Percentiles rank a stretch among this genome's conserved stretches.
These are phyloP conservation scores for Aegithalos caudatus DNA, from an alignment of 2,113 vertebrate genomes.

Conservation along the genomic window DNA sequence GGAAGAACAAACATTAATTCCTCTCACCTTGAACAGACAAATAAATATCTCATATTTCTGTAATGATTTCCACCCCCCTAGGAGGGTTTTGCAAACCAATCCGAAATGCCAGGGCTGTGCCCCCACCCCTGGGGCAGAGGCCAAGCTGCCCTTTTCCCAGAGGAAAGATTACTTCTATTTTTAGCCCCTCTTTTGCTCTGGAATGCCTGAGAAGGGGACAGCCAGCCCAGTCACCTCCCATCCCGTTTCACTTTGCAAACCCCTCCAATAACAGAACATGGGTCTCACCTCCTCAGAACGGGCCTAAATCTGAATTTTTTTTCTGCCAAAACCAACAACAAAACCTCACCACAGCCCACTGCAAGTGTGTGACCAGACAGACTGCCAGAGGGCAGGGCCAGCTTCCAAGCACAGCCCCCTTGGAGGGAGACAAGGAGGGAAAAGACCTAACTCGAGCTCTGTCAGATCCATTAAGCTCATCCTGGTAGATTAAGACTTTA, in stretches of 20 bases:
- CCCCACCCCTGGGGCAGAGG: not conserved
- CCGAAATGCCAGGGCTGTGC: not conserved
- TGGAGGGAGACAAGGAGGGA: not conserved
- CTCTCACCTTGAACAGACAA: fast-evolving
- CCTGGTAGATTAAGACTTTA: not conserved
- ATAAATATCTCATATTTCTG: not conserved
- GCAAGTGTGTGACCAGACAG: not conserved
- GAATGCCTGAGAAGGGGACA: not conserved
- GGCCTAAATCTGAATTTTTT: not conserved
- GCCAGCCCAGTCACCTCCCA: not conserved
- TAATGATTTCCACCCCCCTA: not conserved
- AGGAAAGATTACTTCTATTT: slow-evolving; percentile 24
- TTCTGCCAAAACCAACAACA: not conserved
- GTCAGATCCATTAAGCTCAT: not conserved
- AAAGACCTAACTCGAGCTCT: not conserved
- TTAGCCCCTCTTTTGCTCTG: not conserved
- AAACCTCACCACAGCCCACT: not conserved
- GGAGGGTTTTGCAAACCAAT: not conserved
- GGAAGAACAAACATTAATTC: not conserved
- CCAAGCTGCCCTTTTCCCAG: not conserved
- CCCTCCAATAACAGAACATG: fast-evolving
- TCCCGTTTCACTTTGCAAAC: fast-evolving
- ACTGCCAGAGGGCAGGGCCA: not conserved
- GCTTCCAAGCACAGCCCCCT: not conserved
- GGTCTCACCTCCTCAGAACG: not conserved